phyloP scores from a whole-genome alignment of 2,113 vertebrate genomes.

The Pelvicachromis taeniatus region DNA sequence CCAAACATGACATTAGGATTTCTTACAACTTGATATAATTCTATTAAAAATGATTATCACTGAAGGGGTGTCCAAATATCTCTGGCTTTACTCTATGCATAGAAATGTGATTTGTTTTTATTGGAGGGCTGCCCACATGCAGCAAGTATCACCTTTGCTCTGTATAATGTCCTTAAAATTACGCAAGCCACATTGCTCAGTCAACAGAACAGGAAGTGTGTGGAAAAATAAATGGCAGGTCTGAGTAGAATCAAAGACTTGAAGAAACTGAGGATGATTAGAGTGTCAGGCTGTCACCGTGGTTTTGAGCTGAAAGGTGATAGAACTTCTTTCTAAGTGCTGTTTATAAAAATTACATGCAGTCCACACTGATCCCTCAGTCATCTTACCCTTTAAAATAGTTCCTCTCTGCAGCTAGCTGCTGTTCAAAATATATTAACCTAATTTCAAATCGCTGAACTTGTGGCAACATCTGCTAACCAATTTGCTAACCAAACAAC shows the following conservation, averaged over 20 bases:
- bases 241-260: conserved; percentile 4
- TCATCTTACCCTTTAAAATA: neutral
- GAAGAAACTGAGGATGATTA: conserved; percentile 55
- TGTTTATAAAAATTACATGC: conserved; percentile 17
- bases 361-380: conserved; percentile 27
- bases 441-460: conserved; percentile 54
- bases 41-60: neutral
- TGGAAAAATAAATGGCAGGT: conserved; percentile 57
- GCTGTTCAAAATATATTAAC: conserved; percentile 51
- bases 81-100: neutral
- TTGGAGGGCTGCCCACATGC: neutral
- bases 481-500: conserved; percentile 33
- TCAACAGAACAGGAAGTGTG: conserved; percentile 57
- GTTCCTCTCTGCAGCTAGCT: neutral
- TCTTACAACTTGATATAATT: neutral
- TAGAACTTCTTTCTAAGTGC: conserved; percentile 47
- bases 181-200: conserved; percentile 10
- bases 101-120: neutral
- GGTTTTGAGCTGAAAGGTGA: conserved; percentile 17
- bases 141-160: conserved; percentile 34
- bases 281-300: conserved; percentile 39
- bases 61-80: neutral
- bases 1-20: neutral
- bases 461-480: conserved; percentile 50
- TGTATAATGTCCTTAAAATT: conserved; percentile 18